These are phyloP conservation scores for Amaurobius ferox DNA, from an alignment of 2,888 invertebrate genomes.

Conservation along the genomic window DNA sequence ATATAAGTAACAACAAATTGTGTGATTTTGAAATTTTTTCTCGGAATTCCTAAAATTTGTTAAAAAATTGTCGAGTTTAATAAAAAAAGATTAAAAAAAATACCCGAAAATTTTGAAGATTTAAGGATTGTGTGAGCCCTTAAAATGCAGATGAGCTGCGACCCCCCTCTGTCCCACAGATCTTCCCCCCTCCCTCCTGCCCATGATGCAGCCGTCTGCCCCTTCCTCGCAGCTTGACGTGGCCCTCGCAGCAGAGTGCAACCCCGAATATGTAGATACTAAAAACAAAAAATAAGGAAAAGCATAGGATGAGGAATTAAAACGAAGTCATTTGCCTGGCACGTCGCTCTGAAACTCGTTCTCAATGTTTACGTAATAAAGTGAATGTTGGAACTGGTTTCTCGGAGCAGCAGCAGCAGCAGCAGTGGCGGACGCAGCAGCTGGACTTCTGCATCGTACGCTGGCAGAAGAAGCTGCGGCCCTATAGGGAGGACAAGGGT, in stretches of 20 bases:
- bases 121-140: no score
- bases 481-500: not conserved
- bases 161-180: no score
- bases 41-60: no score
- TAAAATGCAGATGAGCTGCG: no score
- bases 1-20: no score
- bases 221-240: no score
- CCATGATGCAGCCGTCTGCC: no score
- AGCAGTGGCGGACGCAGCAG: not conserved
- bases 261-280: slow-evolving; percentile 2
- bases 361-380: slow-evolving; percentile 72
- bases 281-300: slow-evolving; percentile 22
- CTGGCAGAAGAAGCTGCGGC: not conserved
- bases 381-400: slow-evolving; percentile 67
- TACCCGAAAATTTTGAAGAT: no score
- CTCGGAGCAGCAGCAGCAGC: not conserved
- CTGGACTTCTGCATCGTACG: not conserved
- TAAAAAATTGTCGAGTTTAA: no score
- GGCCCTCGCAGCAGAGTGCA: not conserved
- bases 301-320: slow-evolving; percentile 62
- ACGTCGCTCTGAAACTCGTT: slow-evolving; percentile 69
- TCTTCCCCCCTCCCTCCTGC: no score
- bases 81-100: no score
- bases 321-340: slow-evolving; percentile 70
- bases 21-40: no score